Conservation (phyloP, 2,113 vertebrate species). For the Dipodomys stephensi region DNA sequence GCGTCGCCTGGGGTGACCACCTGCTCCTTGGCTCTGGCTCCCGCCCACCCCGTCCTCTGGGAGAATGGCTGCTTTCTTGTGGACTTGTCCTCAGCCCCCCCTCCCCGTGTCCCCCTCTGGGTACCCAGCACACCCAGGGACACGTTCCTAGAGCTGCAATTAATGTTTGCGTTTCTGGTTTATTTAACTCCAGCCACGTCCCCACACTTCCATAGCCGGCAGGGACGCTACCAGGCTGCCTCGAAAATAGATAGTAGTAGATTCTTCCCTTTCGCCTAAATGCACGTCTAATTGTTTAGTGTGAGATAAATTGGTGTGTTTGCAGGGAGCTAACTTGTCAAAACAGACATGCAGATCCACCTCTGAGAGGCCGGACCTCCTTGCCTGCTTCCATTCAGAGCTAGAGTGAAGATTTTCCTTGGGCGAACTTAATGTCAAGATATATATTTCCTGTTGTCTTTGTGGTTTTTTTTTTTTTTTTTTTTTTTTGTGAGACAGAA, state of each 20-base stretch:
- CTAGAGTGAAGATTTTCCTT: background rate
- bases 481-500: background rate
- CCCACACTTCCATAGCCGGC: background rate
- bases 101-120: background rate
- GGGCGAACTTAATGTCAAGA: slow-evolving; percentile 40
- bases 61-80: background rate
- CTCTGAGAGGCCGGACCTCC: background rate
- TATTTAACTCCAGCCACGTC: background rate
- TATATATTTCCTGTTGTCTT: background rate
- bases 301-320: slow-evolving; percentile 46
- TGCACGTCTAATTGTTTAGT: slow-evolving; percentile 15
- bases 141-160: background rate
- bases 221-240: background rate
- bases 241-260: background rate
- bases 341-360: background rate
- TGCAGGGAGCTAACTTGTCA: slow-evolving; percentile 47
- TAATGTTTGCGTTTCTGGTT: background rate
- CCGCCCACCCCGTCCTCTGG: background rate
- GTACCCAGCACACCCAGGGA: background rate
- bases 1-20: background rate
- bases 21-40: background rate
- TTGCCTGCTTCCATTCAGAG: slow-evolving; percentile 22
- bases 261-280: slow-evolving; percentile 44
- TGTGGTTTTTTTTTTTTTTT: background rate
- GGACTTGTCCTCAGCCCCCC: too few relatives aligned